Evolutionary conservation across 1,140 invertebrate genomes (phyloP), one percentile per base, ranked within the genome.

Genomic region (Bombus ignitus): DNA sequence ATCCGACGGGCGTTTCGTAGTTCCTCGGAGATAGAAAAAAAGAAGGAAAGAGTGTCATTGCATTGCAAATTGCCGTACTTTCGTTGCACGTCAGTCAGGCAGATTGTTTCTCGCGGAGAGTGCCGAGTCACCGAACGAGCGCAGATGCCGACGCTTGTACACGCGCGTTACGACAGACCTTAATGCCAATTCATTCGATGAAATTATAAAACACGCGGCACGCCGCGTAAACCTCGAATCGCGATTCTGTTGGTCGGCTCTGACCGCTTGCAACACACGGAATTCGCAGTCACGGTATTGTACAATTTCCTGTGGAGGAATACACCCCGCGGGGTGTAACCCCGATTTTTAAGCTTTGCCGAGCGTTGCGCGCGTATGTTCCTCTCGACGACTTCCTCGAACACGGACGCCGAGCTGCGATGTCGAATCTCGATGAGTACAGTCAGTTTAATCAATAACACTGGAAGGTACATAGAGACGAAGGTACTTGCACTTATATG

Each of bases 131-230:
- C 73, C 77, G 70, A 15, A 28, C 70, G 37, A 44, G 68, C 39
- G 70, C 80, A 75, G 85, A 71, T 80, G 84, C 80, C 47, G 66
- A 32, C 28, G 72, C 44, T 72, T 42, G 57, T 80, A 77, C 71
- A 53, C 65, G 74, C 76, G 76, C 85, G 78, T 75, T 86, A 81
- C 82, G 71, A 85, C 81, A 70, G 59, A 6, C 62, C 39, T 87
- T 89, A 81, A 89, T 89, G 89, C 89, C 88, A 57, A 90, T 90
- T 90, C 89, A 90, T 90, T 84, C 88, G 81, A 78, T 53, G 88
- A 85, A 90, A 90, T 90, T 87, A 90, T 90, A 88, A 90, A 89
- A 89, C 81, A 65, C 68, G 47, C 68, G 47, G 47, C 18, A 15
- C n/a, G 65, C 71, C 77, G 75, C 44, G 39, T 77, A 35, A 77